Evolutionary conservation across 1,140 invertebrate genomes (phyloP), one percentile per base, ranked within the genome.

Genomic region (Heliconius nattereri): DNA sequence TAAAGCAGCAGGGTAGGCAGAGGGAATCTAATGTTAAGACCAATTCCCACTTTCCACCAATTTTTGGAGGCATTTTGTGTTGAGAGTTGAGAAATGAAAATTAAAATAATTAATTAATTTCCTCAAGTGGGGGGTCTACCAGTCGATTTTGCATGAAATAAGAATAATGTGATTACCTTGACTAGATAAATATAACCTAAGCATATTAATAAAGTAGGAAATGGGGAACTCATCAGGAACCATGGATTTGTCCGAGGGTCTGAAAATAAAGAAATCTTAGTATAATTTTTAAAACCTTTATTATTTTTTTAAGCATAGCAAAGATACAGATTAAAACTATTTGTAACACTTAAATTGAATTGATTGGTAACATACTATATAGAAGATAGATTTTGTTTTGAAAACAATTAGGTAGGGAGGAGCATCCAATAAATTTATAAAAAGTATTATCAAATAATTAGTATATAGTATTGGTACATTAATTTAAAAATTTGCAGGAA

Each of bases 191-290:
- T 96, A 88, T 98, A 98, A 76, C 95, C 95, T 81, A 98, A 86
- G 91, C 97, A 98, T 85, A 98, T 96, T 66, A 95, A 87, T 80
- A 98, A 90, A 54, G 98, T 98, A 49, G 98, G 97, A 71, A 97
- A 95, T 78, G 97, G 98, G 26, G 96, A 96, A 88, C 96, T 96
- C 97, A 98, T 98, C 82, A 99, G 91, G 73, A 96, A 95, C 97
- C 97, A 98, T 87, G 97, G 95, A 88, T 96, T 97, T 77, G 98
- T 97, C 85, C 98, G 95, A n/a, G 96, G 96, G 95, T 98, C 98
- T 96, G 95, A 85, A 91, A 77, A 66, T 66, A n/a, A 66, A 66
- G 11, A 26, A 29, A 26, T 72, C 7, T 72, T 9, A 72, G 35
- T 71, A 35, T 71, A 32, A 16, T 20, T 71, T n/a, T 71, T 71